Evolutionary conservation across 1,140 invertebrate species (phyloP).

Genomic region (Brachionus rotundiformis): DNA sequence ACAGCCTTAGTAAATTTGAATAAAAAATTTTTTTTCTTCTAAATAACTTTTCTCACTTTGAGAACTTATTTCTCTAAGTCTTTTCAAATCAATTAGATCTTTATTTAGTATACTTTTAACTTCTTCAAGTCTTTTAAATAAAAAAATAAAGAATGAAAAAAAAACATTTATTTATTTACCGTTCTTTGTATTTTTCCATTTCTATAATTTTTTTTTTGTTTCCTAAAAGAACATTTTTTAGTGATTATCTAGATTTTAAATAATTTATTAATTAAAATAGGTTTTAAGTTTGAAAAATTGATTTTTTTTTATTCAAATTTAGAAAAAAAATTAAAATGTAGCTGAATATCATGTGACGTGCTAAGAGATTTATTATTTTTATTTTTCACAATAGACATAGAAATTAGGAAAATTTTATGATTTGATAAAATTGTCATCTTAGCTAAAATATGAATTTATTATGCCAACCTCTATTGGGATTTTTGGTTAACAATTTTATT

Average conservation of each 20-base stretch:
- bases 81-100: slow-evolving; percentile 45
- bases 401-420: background rate
- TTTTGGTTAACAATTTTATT: too few relatives aligned
- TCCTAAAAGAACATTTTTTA: background rate
- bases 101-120: slow-evolving; percentile 9
- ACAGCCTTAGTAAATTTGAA: slow-evolving; percentile 20
- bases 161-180: background rate
- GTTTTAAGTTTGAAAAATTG: background rate
- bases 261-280: too few relatives aligned
- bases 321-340: background rate
- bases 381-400: too few relatives aligned
- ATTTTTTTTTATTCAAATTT: background rate
- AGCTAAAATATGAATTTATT: background rate
- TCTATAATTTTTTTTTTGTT: too few relatives aligned
- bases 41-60: background rate
- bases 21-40: background rate
- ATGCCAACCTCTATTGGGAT: background rate
- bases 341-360: background rate
- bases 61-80: background rate
- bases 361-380: background rate
- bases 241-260: too few relatives aligned
- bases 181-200: slow-evolving; percentile 48
- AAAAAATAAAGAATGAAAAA: background rate
- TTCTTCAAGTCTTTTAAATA: slow-evolving; percentile 9
- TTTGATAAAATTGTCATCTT: background rate